Evolutionary conservation across 2,113 vertebrate genomes (phyloP), one percentile per base, ranked within the genome.

Genomic region (Pelecanoides urinatrix): DNA sequence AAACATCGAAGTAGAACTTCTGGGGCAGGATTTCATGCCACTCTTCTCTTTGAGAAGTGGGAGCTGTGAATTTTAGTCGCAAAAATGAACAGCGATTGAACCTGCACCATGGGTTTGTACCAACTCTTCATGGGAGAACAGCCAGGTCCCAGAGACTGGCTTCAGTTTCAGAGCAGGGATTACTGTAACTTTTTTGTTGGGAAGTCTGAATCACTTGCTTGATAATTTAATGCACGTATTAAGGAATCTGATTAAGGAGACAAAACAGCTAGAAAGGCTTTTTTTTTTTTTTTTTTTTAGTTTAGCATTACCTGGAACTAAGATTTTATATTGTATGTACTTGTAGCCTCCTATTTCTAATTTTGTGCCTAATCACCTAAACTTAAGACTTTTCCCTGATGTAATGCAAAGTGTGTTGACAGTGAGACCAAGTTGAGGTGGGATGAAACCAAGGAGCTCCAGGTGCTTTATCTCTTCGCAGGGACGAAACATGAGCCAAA

Each of bases 71-170:
- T 68, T 34, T 42, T 17, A 67, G 0, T 26, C 68, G 68, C n/a
- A 27, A 11, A 61, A 47, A 18, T 16, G 52, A 61, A 22, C 12
- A 32, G 52, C 0, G 2, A 23, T 9, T 9, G 30, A 55, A 53
- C 30, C 14, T 49, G 30, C 12, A 34, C 11, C 53, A 29, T 0
- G 0, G 11, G 25, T 34, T 32, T 17, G 30, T 10, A 16, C 5
- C 40, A 62, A 0, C 47, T 55, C 40, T 67, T 30, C 7, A 3
- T 22, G n/a, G 38, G 20, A 74, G 29, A 74, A 8, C 6, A 6
- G 47, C 29, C 68, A 62, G 53, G 17, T 27, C 22, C n/a, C 55
- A 18, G 13, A 36, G 49, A 12, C 30, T 3, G 21, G 15, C 15
- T 70, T 44, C 17, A 34, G 32, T 20, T 75, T 75, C 62, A 56